Evolutionary conservation across 2,797 vertebrate species (phyloP), one percentile per base, ranked within the genome.

Genomic region (Amphiprion clarkii): DNA sequence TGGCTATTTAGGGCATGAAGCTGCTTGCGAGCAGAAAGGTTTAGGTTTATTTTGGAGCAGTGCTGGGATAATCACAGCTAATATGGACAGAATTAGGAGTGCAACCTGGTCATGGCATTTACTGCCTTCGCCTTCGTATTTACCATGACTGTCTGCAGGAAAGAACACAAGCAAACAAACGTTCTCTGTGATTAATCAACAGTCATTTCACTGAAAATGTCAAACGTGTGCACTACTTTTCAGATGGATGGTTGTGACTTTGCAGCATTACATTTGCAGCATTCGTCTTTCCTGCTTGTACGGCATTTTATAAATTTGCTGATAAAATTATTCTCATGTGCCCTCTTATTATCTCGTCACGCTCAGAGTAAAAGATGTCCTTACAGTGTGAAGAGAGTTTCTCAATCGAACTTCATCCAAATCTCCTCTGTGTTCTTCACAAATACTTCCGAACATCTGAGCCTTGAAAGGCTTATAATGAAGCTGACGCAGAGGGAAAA

Each of bases 51-150:
- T 77, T 71, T 76, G 48, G 48, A 81, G 66, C 62, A 61, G 62
- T 68, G 68, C 31, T 56, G 65, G 44, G 42, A 65, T 73, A 53
- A 52, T 81, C 56, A 76, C n/a, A 36, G 66, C 67, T 80, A 83
- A 83, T 71, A 36, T 60, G 60, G 56, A 64, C 67, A 79, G 67
- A 79, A 79, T 85, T 74, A 83, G 61, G 70, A 92, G 66, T 48
- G 61, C 75, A 83, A 62, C 74, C 74, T 71, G 62, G 74, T 65
- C 55, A 29, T 67, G 71, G 49, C 68, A 78, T 86, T 84, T 64
- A 71, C 44, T 25, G 71, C 33, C 0, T 54, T 4, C 54, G 33
- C 63, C 57, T 67, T 59, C 69, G 4, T 87, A 79, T 88, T 86
- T 81, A 65, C 78, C 69, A 31, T 71, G 81, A 65, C 64, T 57